phyloP scores from a whole-genome alignment of 2,113 vertebrate species.

The Spea bombifrons region DNA sequence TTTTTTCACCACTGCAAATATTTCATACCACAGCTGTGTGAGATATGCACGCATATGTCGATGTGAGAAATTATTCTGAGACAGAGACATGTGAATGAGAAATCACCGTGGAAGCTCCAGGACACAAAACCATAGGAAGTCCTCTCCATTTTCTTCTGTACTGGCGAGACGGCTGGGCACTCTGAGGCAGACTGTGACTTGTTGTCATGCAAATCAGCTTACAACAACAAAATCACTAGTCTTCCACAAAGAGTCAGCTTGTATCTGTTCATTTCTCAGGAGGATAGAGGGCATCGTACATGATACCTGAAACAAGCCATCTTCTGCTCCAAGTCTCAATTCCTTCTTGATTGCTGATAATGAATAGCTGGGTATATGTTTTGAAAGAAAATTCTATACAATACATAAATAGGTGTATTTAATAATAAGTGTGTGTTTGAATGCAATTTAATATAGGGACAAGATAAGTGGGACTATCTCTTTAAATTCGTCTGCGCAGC shows the following conservation, averaged over 20 bases:
- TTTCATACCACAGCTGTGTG: too few relatives aligned
- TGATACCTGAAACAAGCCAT: background rate
- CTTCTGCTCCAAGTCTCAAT: background rate
- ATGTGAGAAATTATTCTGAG: constrained; percentile 11
- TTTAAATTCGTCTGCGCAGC: background rate
- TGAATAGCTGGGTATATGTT: background rate
- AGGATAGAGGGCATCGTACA: background rate
- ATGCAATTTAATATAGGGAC: background rate
- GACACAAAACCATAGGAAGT: background rate
- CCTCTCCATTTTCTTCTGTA: background rate
- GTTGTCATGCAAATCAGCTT: constrained; percentile 67
- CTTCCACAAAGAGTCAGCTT: constrained; percentile 69
- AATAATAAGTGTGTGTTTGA: too few relatives aligned
- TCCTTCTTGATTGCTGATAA: background rate
- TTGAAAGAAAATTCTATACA: background rate
- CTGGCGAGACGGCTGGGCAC: constrained; percentile 48
- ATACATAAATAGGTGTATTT: background rate
- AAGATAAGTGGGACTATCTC: background rate
- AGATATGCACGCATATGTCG: constrained; percentile 7
- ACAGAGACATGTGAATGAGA: too few relatives aligned
- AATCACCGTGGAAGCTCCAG: background rate
- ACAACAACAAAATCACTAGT: constrained; percentile 88
- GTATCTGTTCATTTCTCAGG: background rate
- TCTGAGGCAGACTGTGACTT: constrained; percentile 79
- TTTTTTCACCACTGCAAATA: too few relatives aligned